phyloP scores from a whole-genome alignment of 2,888 invertebrate species.

The Dryobota labecula region DNA sequence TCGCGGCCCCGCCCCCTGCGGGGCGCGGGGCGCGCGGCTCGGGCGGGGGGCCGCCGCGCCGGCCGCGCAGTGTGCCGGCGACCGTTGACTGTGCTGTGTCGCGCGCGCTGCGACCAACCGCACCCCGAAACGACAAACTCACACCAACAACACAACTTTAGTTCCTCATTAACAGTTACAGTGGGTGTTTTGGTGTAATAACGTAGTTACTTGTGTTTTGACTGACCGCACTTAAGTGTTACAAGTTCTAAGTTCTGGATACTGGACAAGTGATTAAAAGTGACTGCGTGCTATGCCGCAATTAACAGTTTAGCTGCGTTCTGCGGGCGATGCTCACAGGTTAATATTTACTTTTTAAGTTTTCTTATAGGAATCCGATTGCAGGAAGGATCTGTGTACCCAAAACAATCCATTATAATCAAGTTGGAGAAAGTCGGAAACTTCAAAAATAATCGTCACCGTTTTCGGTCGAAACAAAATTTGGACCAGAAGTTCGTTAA shows the following conservation, averaged over 20 bases:
- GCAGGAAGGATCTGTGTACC: constrained; percentile 29
- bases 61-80: constrained; percentile 89
- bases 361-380: constrained; percentile 78
- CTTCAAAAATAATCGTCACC: constrained; percentile 26
- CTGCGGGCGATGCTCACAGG: constrained; percentile 90
- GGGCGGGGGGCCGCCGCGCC: constrained; percentile 76
- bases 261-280: constrained; percentile 88
- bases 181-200: constrained; percentile 86
- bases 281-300: constrained; percentile 90
- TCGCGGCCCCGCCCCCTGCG: constrained; percentile 84
- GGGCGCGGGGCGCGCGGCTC: constrained; percentile 76
- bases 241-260: constrained; percentile 83
- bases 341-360: constrained; percentile 83
- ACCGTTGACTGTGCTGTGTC: constrained; percentile 87
- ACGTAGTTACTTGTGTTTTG: constrained; percentile 85
- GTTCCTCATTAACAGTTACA: constrained; percentile 88
- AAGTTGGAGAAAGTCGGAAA: constrained; percentile 45
- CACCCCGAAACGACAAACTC: constrained; percentile 82
- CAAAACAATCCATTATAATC: background rate
- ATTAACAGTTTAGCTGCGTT: constrained; percentile 86
- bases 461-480: constrained; percentile 41
- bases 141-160: constrained; percentile 85
- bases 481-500: constrained; percentile 50
- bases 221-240: constrained; percentile 84
- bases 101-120: constrained; percentile 81